These are phyloP conservation scores for Cephus sareptanus DNA, from an alignment of 2,888 invertebrate genomes.

Conservation along the genomic window DNA sequence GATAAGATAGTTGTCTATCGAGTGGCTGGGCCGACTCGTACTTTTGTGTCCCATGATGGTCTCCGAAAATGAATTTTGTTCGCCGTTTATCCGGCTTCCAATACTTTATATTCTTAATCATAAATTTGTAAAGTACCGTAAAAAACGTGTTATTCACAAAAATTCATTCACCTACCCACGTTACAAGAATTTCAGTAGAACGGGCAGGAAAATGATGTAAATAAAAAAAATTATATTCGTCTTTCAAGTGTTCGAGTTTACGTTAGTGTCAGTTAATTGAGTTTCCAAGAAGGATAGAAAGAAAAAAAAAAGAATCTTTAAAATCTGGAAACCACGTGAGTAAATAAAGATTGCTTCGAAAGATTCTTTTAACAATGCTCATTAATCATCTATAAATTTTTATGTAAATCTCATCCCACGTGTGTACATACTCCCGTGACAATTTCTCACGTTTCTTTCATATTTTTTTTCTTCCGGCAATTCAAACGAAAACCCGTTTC, in stretches of 20 bases:
- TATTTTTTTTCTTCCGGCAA: background rate
- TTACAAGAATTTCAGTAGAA: background rate
- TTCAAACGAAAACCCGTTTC: background rate
- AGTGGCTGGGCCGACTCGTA: background rate
- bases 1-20: conserved; percentile 33
- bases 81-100: background rate
- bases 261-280: background rate
- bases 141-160: background rate
- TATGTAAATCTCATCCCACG: background rate
- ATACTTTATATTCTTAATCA: background rate
- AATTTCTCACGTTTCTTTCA: background rate
- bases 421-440: background rate
- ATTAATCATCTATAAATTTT: background rate
- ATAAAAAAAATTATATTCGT: background rate
- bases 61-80: background rate
- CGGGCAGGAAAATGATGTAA: background rate
- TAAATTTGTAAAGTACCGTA: background rate
- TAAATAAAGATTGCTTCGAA: background rate
- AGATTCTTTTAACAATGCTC: background rate
- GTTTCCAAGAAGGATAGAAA: background rate
- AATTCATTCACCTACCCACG: background rate
- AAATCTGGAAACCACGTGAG: background rate
- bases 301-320: background rate
- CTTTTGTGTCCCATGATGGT: background rate
- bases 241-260: background rate